Base-by-base conservation (phyloP, 2,888 invertebrate species). In the Thereva nobilitata region DNA sequence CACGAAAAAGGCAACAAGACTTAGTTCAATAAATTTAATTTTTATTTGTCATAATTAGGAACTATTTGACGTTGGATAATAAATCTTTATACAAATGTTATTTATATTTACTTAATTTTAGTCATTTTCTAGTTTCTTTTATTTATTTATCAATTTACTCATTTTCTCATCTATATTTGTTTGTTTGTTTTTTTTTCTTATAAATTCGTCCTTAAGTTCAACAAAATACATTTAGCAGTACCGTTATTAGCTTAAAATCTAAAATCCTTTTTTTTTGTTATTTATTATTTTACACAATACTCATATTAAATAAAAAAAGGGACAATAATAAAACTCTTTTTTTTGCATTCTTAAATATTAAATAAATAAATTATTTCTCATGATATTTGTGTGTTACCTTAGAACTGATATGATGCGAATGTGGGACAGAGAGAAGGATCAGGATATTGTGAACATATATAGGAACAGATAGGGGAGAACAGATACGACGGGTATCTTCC, bases 61-160 rank as follows among this genome's bases (percentile, higher is more conserved):
- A 61, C 61, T 61, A 61, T 61, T 37, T 59, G 37, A 23, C 50
- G 49, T 61, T 61, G 50, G 61, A 61, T 61, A 61, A 23, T 61
- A 61, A 61, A 61, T 37, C 49, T 61, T 61, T 61, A 61, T 61
- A 61, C 61, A 61, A 61, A 61, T 61, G 61, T 61, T 61, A 61
- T 23, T 23, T 23, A 23, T 23, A 23, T 23, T 23, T 23, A 23
- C 23, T 23, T 23, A 23, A 23, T 23, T 23, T 23, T 23, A 23
- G 23, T 23, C 23, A 23, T 23, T 23, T 23, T 23, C 23, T 23
- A 23, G 23, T 23, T 23, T 23, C 23, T 23, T 23, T 23, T 23
- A 23, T 23, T 23, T 23, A 23, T 23, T 23, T 23, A 23, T 23
- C 23, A 23, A 23, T 23, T 23, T 23, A 23, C 23, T 23, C 23